Percentiles rank a stretch among this genome's conserved stretches.
These are phyloP conservation scores for Takifugu bimaculatus DNA, from an alignment of 2,113 vertebrate species.

Conservation along the genomic window DNA sequence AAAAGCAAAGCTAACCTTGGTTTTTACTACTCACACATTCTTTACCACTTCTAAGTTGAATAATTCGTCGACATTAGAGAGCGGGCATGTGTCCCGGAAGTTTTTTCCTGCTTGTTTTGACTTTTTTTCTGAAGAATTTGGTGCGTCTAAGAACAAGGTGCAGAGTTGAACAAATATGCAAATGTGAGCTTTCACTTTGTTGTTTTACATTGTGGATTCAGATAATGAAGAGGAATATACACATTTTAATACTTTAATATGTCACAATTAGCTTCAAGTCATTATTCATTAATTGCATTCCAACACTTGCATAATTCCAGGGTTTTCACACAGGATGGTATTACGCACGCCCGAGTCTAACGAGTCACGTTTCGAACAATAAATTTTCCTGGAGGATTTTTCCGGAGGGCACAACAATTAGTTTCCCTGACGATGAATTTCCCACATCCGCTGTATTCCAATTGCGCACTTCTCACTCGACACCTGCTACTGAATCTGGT, in stretches of 20 bases:
- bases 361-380: constrained; percentile 25
- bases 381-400: constrained; percentile 37
- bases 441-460: constrained; percentile 10
- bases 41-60: constrained; percentile 14
- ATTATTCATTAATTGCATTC: constrained; percentile 35
- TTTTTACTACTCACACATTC: constrained; percentile 53
- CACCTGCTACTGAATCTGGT: constrained; percentile 49
- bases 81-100: constrained; percentile 23
- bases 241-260: constrained; percentile 19
- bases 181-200: constrained; percentile 14
- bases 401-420: constrained; percentile 57
- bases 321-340: constrained; percentile 29
- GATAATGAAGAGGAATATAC: constrained; percentile 23
- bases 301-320: constrained; percentile 35
- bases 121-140: constrained; percentile 32
- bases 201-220: constrained; percentile 11
- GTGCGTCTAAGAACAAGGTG: no score
- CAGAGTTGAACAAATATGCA: no score
- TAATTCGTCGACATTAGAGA: neutral
- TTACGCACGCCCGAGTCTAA: constrained; percentile 26
- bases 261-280: constrained; percentile 27
- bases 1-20: constrained; percentile 69
- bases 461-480: constrained; percentile 38
- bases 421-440: constrained; percentile 35
- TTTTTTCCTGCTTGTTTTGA: constrained; percentile 19